Evolutionary conservation across 2,888 invertebrate species (phyloP).

Genomic region (Euclidia mi): DNA sequence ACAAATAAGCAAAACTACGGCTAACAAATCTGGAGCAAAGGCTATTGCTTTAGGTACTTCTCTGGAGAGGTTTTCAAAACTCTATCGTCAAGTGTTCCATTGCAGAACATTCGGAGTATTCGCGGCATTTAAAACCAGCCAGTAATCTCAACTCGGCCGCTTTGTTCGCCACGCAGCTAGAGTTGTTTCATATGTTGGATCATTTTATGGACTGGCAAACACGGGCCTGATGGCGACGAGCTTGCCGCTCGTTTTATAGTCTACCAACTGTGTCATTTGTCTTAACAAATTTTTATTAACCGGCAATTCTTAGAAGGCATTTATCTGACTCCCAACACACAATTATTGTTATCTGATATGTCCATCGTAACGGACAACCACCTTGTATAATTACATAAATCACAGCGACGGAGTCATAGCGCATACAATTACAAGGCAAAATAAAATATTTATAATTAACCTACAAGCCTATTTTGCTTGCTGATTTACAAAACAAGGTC

Average conservation of each 20-base stretch:
- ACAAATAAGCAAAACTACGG: conserved; percentile 73
- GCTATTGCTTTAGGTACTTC: conserved; percentile 69
- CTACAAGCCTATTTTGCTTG: conserved; percentile 42
- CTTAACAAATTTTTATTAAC: not conserved
- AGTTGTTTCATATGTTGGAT: conserved; percentile 70
- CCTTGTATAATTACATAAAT: conserved; percentile 36
- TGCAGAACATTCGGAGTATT: conserved; percentile 58
- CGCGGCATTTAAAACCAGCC: conserved; percentile 73
- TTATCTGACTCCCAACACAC: not conserved
- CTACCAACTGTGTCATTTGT: not conserved
- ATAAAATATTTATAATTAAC: conserved; percentile 42
- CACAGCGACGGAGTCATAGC: conserved; percentile 29
- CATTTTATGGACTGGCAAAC: conserved; percentile 31
- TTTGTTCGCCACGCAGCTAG: conserved; percentile 65
- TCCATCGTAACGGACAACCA: conserved; percentile 20
- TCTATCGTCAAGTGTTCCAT: conserved; percentile 67
- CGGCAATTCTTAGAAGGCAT: not conserved
- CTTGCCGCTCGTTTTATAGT: conserved; percentile 2
- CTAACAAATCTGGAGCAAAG: conserved; percentile 72
- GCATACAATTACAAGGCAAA: conserved; percentile 35
- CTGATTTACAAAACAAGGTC: conserved; percentile 60
- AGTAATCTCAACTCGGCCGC: conserved; percentile 70
- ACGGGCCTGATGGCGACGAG: conserved; percentile 3
- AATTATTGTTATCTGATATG: conserved; percentile 20
- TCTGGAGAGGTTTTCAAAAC: conserved; percentile 72